Evolutionary conservation across 2,888 invertebrate genomes (phyloP).

Genomic region (Syrista parreyssii): DNA sequence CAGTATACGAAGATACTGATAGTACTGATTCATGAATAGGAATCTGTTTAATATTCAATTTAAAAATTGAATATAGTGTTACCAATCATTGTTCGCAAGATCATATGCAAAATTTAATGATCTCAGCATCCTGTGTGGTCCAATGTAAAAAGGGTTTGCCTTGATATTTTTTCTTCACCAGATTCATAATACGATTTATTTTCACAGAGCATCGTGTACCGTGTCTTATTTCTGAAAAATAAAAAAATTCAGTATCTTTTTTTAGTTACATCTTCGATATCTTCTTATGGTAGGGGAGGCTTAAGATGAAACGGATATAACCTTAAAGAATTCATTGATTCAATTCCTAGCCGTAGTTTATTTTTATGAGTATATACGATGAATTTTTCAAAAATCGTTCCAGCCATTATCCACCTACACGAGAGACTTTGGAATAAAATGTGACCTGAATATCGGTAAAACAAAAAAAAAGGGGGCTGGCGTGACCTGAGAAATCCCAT

Average conservation of each 20-base stretch:
- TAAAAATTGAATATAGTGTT: constrained; percentile 58
- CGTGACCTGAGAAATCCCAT: constrained; percentile 24
- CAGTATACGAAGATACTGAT: constrained; percentile 1
- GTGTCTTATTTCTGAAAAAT: too few species aligned
- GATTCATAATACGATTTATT: neutral
- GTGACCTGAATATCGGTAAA: constrained; percentile 18
- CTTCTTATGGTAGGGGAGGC: neutral
- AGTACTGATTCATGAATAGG: constrained; percentile 24
- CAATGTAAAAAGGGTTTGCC: constrained; percentile 21
- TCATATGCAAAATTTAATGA: constrained; percentile 52
- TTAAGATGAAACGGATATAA: neutral
- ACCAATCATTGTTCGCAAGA: constrained; percentile 49
- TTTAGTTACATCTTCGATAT: neutral
- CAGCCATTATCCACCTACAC: neutral
- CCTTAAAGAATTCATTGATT: neutral
- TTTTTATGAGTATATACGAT: neutral
- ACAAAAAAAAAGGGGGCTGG: constrained; percentile 23
- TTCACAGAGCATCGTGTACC: neutral
- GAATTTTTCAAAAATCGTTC: neutral
- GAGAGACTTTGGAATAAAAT: constrained; percentile 11
- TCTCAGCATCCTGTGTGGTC: constrained; percentile 53
- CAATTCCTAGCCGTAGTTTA: neutral
- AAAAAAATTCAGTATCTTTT: neutral
- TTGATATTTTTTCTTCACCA: neutral
- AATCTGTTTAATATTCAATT: constrained; percentile 53